Percentiles rank a stretch among this genome's conserved stretches.
These are phyloP conservation scores for Chymomyza fuscimana DNA, from an alignment of 2,888 invertebrate genomes.

Conservation along the genomic window DNA sequence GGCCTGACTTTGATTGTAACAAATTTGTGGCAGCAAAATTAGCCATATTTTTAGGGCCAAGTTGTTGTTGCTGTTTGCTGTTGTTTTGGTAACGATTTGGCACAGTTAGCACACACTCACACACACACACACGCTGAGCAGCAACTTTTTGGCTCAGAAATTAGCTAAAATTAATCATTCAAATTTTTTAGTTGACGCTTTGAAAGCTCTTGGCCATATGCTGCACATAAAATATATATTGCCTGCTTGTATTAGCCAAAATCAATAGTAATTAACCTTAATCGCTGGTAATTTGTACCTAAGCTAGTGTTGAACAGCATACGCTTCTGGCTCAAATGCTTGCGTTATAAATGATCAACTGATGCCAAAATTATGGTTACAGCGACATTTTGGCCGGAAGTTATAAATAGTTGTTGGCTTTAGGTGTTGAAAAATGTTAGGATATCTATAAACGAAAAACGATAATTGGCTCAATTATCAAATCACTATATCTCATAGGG, in stretches of 20 bases:
- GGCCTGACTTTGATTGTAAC: slow-evolving; percentile 63
- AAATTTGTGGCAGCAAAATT: slow-evolving; percentile 67
- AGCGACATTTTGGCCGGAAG: neutral
- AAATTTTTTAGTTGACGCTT: neutral
- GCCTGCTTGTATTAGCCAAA: slow-evolving; percentile 3
- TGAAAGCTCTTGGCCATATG: neutral
- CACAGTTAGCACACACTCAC: slow-evolving; percentile 38
- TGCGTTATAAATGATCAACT: neutral
- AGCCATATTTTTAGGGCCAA: slow-evolving; percentile 61
- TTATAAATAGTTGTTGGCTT: neutral
- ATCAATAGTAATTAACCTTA: slow-evolving; percentile 60
- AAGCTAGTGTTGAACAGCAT: slow-evolving; percentile 11
- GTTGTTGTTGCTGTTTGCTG: neutral
- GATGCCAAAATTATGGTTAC: neutral
- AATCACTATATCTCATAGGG: neutral
- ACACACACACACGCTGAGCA: neutral
- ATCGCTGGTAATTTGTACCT: slow-evolving; percentile 47
- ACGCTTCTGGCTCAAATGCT: slow-evolving; percentile 12
- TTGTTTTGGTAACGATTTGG: slow-evolving; percentile 43
- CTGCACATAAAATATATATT: neutral
- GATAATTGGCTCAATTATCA: neutral
- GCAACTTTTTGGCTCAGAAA: slow-evolving; percentile 36
- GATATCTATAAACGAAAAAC: neutral
- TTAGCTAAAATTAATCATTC: slow-evolving; percentile 53
- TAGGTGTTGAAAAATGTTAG: neutral